Evolutionary conservation across 2,113 vertebrate genomes (phyloP), one percentile per base, ranked within the genome.

Genomic region (Sapajus apella): DNA sequence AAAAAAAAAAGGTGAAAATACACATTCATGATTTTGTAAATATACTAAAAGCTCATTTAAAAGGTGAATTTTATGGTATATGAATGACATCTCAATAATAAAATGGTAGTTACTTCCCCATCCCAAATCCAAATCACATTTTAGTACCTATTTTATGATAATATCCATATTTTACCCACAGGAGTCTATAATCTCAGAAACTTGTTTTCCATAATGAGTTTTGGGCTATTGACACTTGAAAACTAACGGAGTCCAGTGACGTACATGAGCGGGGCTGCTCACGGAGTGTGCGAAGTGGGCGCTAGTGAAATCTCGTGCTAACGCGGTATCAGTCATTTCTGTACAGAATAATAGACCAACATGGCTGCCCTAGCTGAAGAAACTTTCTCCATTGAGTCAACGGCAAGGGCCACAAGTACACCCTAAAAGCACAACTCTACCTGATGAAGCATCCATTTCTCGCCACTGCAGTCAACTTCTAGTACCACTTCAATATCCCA

Each of bases 381-480:
- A 43, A 32, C 32, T 40, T 79, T 73, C 81, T 82, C 93, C 80
- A 40, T 55, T 30, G 37, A 77, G n/a, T 35, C 47, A 23, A 35
- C 8, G 17, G 40, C 72, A 81, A 94, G 70, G 43, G 25, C 25
- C 77, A 66, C 14, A 55, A 70, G 73, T 82, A 88, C 73, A 85
- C 73, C 25, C 56, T 52, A 70, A 95, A 58, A 93, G 91, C 85
- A 90, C 76, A 87, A 72, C 92, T 90, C 30, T 40, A 81, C 30
- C 90, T 27, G 1, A 40, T 32, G 43, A 87, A 58, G 55, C 37
- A 45, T 5, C 32, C 66, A 90, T 70, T 96, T 95, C 90, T 66
- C 50, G n/a, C 58, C 83, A 89, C 14, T n/a, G 20, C 13, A 47
- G 43, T 66, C 10, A 20, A 92, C 72, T 77, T 37, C 58, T 37